These are phyloP conservation scores for Epicauta chinensis DNA, from an alignment of 1,140 invertebrate species.

Conservation along the genomic window DNA sequence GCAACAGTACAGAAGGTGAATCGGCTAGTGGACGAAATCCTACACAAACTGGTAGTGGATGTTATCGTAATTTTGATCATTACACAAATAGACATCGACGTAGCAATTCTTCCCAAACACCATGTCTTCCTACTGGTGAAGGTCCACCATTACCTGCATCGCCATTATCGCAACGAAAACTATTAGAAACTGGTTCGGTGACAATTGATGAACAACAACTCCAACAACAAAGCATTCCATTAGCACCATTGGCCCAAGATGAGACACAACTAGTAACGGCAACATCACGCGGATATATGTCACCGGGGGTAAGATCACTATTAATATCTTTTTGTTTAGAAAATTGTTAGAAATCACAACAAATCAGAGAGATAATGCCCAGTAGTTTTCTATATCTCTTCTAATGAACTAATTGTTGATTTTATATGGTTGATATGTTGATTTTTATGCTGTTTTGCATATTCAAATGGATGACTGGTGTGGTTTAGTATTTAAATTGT, in stretches of 20 bases:
- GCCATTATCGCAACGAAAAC: slow-evolving; percentile 42
- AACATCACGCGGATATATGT: slow-evolving; percentile 36
- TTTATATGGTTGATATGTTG: too few species aligned
- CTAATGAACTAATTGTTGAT: too few species aligned
- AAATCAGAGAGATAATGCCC: neutral
- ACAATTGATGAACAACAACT: slow-evolving; percentile 22
- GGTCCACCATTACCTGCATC: slow-evolving; percentile 43
- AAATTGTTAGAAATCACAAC: too few species aligned
- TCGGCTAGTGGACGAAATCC: slow-evolving; percentile 55
- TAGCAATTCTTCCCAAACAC: slow-evolving; percentile 53
- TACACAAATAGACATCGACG: slow-evolving; percentile 54
- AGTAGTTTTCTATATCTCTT: neutral
- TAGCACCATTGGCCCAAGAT: slow-evolving; percentile 40
- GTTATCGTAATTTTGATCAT: slow-evolving; percentile 82
- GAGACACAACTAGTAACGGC: slow-evolving; percentile 36
- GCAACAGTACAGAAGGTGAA: slow-evolving; percentile 78
- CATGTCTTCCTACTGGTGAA: slow-evolving; percentile 50
- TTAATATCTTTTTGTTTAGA: neutral
- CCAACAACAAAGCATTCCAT: slow-evolving; percentile 7
- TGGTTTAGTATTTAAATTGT: too few species aligned
- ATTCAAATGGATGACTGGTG: neutral
- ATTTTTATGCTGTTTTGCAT: neutral
- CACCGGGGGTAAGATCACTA: slow-evolving; percentile 35
- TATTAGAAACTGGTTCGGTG: slow-evolving; percentile 38
- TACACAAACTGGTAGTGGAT: slow-evolving; percentile 68